Base-by-base conservation (phyloP, 2,888 invertebrate species). In the Megastigmus dorsalis region DNA sequence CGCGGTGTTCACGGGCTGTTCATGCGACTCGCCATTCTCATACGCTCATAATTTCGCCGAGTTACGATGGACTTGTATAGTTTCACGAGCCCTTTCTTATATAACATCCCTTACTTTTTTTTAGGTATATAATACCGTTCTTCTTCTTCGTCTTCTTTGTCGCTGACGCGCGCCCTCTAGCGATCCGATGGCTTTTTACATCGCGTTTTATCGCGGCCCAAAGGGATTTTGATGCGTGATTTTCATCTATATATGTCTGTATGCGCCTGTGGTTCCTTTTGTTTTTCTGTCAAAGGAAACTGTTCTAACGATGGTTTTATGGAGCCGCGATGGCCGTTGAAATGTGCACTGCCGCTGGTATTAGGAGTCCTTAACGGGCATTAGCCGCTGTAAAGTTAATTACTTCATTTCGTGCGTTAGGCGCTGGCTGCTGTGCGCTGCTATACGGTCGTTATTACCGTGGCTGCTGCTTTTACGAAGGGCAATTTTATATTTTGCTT, bases 1-100 rank as follows among this genome's bases (percentile, higher is more conserved):
- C n/a, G n/a, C n/a, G n/a, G n/a, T n/a, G n/a, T 66, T 60, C 72
- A 15, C 36, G 50, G 23, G 15, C 23, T 30, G 23, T 62, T 43
- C 55, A 36, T 4, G 18, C 52, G 7, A 26, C 52, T 20, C 13
- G 26, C n/a, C 9, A 33, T 15, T 36, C 54, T 57, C 60, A 20
- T 13, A 15, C 15, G 43, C 26, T 9, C 41, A 59, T 59, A n/a
- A 59, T 59, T 57, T 18, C 20, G 33, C 1, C 23, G 36, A n/a
- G n/a, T 57, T 38, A 57, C 38, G 38, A 57, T 15, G 23, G 23
- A 36, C 23, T 48, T 20, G 13, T n/a, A n/a, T 18, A 10, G n/a
- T 52, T 52, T 63, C 15, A 33, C 48, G 45, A 65, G 2, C 38
- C 13, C n/a, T 33, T 55, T 52, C 30, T 33, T 36, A n/a, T n/a